Evolutionary conservation across 2,888 invertebrate species (phyloP).

Genomic region (Phaedon cochleariae): DNA sequence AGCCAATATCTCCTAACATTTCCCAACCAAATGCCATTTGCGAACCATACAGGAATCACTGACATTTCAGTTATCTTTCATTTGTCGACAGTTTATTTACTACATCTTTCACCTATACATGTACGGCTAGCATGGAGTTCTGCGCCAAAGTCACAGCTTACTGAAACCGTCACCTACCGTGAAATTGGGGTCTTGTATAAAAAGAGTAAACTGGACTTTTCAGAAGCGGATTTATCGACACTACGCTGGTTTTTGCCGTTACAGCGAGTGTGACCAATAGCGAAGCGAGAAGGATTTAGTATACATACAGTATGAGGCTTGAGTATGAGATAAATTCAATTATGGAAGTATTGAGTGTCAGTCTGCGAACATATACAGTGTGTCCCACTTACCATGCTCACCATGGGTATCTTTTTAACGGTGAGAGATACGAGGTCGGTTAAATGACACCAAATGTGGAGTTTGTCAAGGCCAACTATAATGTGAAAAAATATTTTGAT

Average conservation of each 20-base stretch:
- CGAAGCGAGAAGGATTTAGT: background rate
- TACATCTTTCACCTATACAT: background rate
- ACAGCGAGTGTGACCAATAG: background rate
- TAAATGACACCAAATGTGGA: too few species aligned
- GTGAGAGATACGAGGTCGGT: too few species aligned
- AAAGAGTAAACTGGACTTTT: conserved; percentile 18
- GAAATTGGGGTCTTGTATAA: conserved; percentile 26
- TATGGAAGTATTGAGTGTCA: too few species aligned
- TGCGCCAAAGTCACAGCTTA: conserved; percentile 16
- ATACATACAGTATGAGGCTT: too few species aligned
- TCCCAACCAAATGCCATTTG: background rate
- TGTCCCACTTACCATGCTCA: too few species aligned
- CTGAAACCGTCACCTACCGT: conserved; percentile 22
- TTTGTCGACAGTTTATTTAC: conserved; percentile 3
- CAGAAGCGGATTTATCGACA: background rate
- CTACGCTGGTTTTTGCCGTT: background rate
- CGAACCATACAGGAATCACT: background rate
- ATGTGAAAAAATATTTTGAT: too few species aligned
- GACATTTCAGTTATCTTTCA: background rate
- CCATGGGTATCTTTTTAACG: too few species aligned
- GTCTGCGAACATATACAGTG: too few species aligned
- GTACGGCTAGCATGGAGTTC: background rate
- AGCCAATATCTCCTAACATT: background rate
- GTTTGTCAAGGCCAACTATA: too few species aligned
- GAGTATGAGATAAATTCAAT: too few species aligned